Evolutionary conservation across 2,888 invertebrate genomes (phyloP), one percentile per base, ranked within the genome.

Genomic region (Morpho deidamia): DNA sequence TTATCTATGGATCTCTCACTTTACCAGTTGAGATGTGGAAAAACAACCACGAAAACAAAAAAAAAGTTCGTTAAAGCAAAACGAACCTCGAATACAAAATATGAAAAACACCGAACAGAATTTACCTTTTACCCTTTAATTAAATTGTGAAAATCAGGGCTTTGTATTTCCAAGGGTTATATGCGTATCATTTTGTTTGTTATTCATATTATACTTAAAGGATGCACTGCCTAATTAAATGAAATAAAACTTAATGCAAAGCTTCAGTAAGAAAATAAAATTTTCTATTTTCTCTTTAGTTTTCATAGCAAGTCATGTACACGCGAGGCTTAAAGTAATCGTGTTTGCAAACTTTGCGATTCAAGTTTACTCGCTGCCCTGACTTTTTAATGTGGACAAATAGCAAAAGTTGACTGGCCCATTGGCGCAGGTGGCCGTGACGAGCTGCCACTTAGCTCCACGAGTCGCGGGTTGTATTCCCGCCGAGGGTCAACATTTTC

Each of bases 201-300:
- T 37, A 3, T 8, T n/a, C 37, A n/a, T 39, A 32, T 35, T 42
- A 11, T 11, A 39, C 7, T 47, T 39, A 49, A 49, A 33, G 49
- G 48, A 7, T 9, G 34, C 33, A 41, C 12, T 45, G 12, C 37
- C 33, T 45, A 44, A 55, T 51, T 44, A 56, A 39, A 51, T 55
- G 48, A 50, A 10, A 37, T 2, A 37, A 7, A 10, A 10, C 35
- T 23, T 49, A 44, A 32, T 42, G 32, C 37, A 33, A 11, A 47
- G 33, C 11, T 55, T 55, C 40, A 44, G 14, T 46, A 39, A 14
- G 34, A 34, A 35, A 46, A 39, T 40, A 34, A 33, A 14, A 49
- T 11, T 41, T 39, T 43, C 11, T 11, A 40, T 33, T 34, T 41
- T 48, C 12, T 34, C 34, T 33, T 34, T 40, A 48, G 39, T 48